Percentiles rank a stretch among this genome's conserved stretches.
These are phyloP conservation scores for Gobiocypris rarus DNA, from an alignment of 2,113 vertebrate genomes.

Conservation along the genomic window DNA sequence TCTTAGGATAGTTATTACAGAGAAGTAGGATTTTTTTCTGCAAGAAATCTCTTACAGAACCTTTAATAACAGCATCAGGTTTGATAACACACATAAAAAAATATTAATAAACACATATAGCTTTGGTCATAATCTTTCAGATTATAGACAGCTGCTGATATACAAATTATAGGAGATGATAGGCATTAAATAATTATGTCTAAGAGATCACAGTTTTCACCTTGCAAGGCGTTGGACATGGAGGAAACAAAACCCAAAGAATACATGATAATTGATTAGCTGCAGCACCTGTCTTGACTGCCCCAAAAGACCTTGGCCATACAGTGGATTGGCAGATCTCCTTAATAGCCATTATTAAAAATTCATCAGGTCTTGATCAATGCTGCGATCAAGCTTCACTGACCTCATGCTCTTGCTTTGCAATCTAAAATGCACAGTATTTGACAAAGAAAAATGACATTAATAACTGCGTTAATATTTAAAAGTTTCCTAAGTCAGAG, in stretches of 20 bases:
- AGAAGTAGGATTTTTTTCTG: neutral
- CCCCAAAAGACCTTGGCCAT: constrained; percentile 56
- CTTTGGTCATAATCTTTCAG: neutral
- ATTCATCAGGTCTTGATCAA: constrained; percentile 60
- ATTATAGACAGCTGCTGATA: neutral
- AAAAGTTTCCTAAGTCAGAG: constrained; percentile 41
- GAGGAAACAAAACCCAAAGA: constrained; percentile 48
- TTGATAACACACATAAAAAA: neutral
- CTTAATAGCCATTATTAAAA: constrained; percentile 58
- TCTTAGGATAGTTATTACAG: neutral
- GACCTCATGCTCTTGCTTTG: constrained; percentile 52
- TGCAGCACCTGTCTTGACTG: constrained; percentile 44
- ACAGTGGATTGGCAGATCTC: constrained; percentile 52
- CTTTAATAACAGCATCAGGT: neutral
- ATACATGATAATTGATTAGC: constrained; percentile 50
- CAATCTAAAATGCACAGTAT: constrained; percentile 34
- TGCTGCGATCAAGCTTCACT: constrained; percentile 51
- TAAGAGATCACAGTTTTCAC: constrained; percentile 25
- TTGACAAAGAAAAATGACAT: constrained; percentile 53
- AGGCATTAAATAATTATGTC: neutral
- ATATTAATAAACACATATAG: neutral
- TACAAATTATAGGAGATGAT: neutral
- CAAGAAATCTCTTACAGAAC: neutral
- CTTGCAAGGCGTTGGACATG: constrained; percentile 34
- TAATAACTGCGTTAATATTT: constrained; percentile 65